Base-by-base conservation (phyloP, 1,140 invertebrate genomes). In the Halesus radiatus region DNA sequence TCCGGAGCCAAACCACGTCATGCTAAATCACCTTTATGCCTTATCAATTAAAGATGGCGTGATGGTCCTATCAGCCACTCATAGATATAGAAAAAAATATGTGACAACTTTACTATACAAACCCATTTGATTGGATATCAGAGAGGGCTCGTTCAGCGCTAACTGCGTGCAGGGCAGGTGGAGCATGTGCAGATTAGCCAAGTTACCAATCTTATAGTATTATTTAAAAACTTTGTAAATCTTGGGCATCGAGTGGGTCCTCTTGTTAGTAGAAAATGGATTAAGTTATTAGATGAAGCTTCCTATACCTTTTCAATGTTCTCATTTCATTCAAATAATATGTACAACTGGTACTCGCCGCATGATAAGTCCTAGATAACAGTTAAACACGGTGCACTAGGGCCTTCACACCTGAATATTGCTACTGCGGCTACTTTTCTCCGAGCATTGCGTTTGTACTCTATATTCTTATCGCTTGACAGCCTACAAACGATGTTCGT, bases 11-110 rank as follows among this genome's bases (percentile, higher is more conserved):
- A 99, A 99, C 88, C 98, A 99, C 88, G 98, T 99, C 1, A 99
- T 99, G 98, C 91, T 99, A 82, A 99, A 99, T 89, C 98, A 99
- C 90, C 89, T 99, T n/a, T 99, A 99, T 90, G 98, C 98, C 18
- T 90, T 99, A 77, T 99, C 98, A 53, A 99, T 99, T 85, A 99
- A 99, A 91, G 98, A 99, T 90, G 98, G 98, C 56, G 98, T 99
- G 1, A 99, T 99, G 97, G 98, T 99, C 29, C 89, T 99, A 3
- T 98, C 97, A 85, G 97, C 98, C 1, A 99, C 98, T 10, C 98
- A 99, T 90, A 92, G 98, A 80, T 99, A 99, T 88, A 93, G 98
- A 68, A 99, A 99, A 91, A 99, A 99, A 92, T 99, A 99, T 91
- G 98, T 99, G 10, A 99, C 98, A 7, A 99, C 98, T 4, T 89